Evolutionary conservation across 1,140 invertebrate genomes (phyloP).

Genomic region (Chrysomallon squamiferum): DNA sequence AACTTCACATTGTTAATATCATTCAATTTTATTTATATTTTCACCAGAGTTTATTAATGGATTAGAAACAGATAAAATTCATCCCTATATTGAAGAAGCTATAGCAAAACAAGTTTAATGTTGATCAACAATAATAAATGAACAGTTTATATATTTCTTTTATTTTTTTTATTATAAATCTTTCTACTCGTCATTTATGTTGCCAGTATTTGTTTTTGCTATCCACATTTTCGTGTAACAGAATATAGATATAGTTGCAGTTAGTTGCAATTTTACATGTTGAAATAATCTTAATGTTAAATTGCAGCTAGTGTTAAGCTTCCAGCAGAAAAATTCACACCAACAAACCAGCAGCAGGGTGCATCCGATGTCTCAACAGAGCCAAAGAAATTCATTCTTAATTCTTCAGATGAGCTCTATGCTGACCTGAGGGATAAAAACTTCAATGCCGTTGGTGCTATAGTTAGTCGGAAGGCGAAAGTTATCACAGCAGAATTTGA

Average conservation of each 20-base stretch:
- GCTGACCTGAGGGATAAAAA: slow-evolving; percentile 89
- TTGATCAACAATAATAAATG: too few relatives aligned
- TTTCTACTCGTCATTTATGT: too few relatives aligned
- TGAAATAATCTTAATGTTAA: too few relatives aligned
- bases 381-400: slow-evolving; percentile 84
- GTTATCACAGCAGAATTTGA: slow-evolving; percentile 84
- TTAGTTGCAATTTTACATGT: too few relatives aligned
- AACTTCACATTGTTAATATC: too few relatives aligned
- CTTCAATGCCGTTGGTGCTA: slow-evolving; percentile 88
- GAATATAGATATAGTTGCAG: too few relatives aligned
- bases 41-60: slow-evolving; percentile 89
- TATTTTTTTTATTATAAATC: too few relatives aligned
- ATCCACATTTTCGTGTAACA: too few relatives aligned
- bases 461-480: slow-evolving; percentile 86
- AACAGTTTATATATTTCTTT: too few relatives aligned
- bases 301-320: slow-evolving; percentile 79
- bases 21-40: too few relatives aligned
- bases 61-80: slow-evolving; percentile 87
- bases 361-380: slow-evolving; percentile 67
- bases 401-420: slow-evolving; percentile 90
- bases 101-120: slow-evolving; percentile 85
- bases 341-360: slow-evolving; percentile 28
- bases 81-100: slow-evolving; percentile 87
- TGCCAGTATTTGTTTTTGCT: too few relatives aligned
- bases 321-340: slow-evolving; percentile 80